A percentile compares a stretch with the other conserved stretches of the same genome.
Conservation (phyloP, 2,888 invertebrate genomes). For the Eutolmus rufibarbis region DNA sequence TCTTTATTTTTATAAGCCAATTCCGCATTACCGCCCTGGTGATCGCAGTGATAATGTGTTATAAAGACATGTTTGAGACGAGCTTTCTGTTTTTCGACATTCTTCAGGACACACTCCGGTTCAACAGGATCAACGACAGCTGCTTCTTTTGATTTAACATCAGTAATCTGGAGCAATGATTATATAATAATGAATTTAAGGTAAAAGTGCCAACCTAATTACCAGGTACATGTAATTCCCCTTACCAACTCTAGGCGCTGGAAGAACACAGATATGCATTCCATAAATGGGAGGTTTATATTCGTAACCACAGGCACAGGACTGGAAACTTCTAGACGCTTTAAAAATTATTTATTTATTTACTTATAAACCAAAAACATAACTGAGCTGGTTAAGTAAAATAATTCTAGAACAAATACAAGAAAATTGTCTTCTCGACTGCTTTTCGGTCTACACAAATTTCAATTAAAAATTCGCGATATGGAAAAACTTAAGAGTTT, state of each 20-base stretch:
- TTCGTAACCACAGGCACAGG: neutral
- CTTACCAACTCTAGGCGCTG: slow-evolving; percentile 73
- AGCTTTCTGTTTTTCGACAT: slow-evolving; percentile 74
- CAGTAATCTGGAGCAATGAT: slow-evolving; percentile 70
- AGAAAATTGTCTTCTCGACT: neutral
- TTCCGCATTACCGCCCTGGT: slow-evolving; percentile 79
- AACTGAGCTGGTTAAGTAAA: neutral
- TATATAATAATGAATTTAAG: neutral
- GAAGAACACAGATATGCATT: slow-evolving; percentile 66
- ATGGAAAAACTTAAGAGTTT: neutral
- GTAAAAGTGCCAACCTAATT: slow-evolving; percentile 52
- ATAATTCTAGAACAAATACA: neutral
- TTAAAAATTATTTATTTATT: neutral
- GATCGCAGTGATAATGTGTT: slow-evolving; percentile 96
- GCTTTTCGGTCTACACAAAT: neutral
- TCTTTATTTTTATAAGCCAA: slow-evolving; percentile 68
- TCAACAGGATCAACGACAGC: slow-evolving; percentile 94
- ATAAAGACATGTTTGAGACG: slow-evolving; percentile 85
- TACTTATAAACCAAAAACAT: neutral
- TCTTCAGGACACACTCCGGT: slow-evolving; percentile 77
- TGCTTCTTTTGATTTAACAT: slow-evolving; percentile 81
- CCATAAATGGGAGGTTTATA: neutral
- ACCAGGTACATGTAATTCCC: slow-evolving; percentile 98
- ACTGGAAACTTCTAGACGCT: neutral
- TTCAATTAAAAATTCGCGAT: neutral